phyloP scores from a whole-genome alignment of 64 coral and sea anemone species.

The Pocillopora damicornis region DNA sequence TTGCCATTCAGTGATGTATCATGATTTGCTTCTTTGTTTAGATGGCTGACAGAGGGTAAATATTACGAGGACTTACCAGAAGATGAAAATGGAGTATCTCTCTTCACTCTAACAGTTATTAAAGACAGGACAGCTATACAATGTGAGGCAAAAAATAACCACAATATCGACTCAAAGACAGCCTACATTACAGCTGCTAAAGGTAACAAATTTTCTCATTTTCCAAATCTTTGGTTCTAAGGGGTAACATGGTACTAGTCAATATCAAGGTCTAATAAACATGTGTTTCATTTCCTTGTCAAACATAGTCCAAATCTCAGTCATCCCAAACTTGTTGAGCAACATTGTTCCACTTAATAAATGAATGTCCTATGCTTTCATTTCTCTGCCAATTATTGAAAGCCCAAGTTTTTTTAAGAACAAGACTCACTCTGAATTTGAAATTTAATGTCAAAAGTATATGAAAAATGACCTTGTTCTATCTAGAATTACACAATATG shows the following conservation, averaged over 20 bases:
- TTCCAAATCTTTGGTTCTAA: background rate
- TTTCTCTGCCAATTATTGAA: too few relatives aligned
- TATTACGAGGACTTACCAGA: background rate
- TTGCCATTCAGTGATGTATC: background rate
- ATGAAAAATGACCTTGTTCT: background rate
- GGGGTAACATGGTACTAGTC: too few relatives aligned
- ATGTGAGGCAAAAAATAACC: constrained; percentile 43
- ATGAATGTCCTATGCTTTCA: too few relatives aligned
- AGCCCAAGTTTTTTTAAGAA: too few relatives aligned
- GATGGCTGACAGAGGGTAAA: constrained; percentile 46
- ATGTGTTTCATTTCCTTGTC: too few relatives aligned
- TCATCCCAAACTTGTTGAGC: too few relatives aligned
- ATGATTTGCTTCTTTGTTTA: background rate
- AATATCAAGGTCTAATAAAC: too few relatives aligned
- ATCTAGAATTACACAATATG: background rate
- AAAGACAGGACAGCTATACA: constrained; percentile 20
- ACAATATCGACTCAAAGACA: constrained; percentile 43
- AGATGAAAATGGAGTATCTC: constrained; percentile 14
- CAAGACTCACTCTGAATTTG: too few relatives aligned
- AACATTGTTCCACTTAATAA: too few relatives aligned
- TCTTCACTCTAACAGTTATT: constrained; percentile 19
- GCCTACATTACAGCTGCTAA: constrained; percentile 14
- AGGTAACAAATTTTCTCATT: background rate
- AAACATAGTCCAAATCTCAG: too few relatives aligned
- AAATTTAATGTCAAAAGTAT: too few relatives aligned